A percentile compares a stretch with the other conserved stretches of the same genome.
phyloP scores from a whole-genome alignment of 2,888 invertebrate genomes.

The Polydrusus tereticollis region DNA sequence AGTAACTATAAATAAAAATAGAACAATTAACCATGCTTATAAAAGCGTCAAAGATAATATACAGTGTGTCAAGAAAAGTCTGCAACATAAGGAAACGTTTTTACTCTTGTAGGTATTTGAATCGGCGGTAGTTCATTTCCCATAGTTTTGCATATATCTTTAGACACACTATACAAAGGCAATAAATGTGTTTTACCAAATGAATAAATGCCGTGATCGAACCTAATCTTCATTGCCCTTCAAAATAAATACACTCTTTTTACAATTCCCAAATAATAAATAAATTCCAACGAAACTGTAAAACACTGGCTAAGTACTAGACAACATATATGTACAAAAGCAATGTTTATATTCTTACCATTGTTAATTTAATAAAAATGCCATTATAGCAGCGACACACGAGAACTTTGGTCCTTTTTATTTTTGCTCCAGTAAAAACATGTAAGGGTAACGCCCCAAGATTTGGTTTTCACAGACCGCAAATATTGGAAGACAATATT shows the following conservation, averaged over 20 bases:
- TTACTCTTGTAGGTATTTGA: too few relatives aligned
- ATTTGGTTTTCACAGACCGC: not conserved
- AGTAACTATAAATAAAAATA: constrained; percentile 30
- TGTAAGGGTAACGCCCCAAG: too few relatives aligned
- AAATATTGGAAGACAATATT: not conserved
- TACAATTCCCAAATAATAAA: constrained; percentile 33
- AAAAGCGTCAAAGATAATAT: constrained; percentile 30
- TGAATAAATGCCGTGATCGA: not conserved
- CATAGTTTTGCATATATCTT: too few relatives aligned
- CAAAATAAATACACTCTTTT: constrained; percentile 41
- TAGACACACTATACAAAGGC: too few relatives aligned
- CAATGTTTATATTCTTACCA: constrained; percentile 49
- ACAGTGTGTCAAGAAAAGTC: too few relatives aligned
- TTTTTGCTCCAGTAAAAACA: too few relatives aligned
- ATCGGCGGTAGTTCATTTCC: too few relatives aligned
- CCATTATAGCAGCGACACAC: constrained; percentile 24
- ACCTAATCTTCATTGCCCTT: constrained; percentile 2
- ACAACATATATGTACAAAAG: constrained; percentile 56
- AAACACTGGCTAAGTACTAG: constrained; percentile 58
- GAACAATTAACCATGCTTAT: constrained; percentile 25
- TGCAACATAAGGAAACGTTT: too few relatives aligned
- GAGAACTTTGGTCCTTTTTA: constrained; percentile 21
- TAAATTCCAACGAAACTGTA: constrained; percentile 48
- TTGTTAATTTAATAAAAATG: constrained; percentile 42
- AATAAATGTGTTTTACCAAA: constrained; percentile 35